Percentiles rank a stretch among this genome's conserved stretches.
Evolutionary conservation across 2,797 vertebrate species (phyloP).

Genomic region (Melanotaenia trifasciata): DNA sequence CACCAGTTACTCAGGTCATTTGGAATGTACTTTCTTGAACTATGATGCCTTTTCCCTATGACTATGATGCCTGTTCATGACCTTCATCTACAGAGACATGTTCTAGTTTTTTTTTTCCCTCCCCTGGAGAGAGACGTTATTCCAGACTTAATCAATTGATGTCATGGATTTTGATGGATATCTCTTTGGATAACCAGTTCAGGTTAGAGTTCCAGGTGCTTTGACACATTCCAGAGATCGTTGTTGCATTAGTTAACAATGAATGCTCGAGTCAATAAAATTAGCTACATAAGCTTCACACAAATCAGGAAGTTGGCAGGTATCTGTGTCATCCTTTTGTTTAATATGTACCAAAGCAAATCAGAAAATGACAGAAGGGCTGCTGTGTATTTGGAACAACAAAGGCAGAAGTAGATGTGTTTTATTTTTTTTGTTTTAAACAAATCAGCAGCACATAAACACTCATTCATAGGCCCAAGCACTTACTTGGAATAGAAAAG

Average conservation of each 20-base stretch:
- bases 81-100: conserved; percentile 78
- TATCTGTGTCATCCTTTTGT: conserved; percentile 39
- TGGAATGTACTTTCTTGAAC: conserved; percentile 89
- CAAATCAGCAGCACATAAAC: conserved; percentile 33
- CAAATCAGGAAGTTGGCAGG: conserved; percentile 27
- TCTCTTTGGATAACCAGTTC: conserved; percentile 41
- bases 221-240: conserved; percentile 72
- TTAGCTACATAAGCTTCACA: conserved; percentile 49
- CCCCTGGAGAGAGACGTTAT: conserved; percentile 73
- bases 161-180: conserved; percentile 34
- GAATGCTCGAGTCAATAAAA: conserved; percentile 31
- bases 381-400: conserved; percentile 22
- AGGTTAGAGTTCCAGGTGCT: conserved; percentile 65
- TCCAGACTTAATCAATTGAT: conserved; percentile 51
- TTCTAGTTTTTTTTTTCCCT: conserved; percentile 77
- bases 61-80: conserved; percentile 63
- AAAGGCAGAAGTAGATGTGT: conserved; percentile 40
- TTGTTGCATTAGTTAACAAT: conserved; percentile 36
- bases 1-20: conserved; percentile 92
- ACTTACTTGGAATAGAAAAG: conserved; percentile 60
- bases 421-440: conserved; percentile 41
- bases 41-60: conserved; percentile 87
- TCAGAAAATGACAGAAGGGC: conserved; percentile 17
- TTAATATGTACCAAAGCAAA: conserved; percentile 71
- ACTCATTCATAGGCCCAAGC: conserved; percentile 45